Evolutionary conservation across 2,797 vertebrate genomes (phyloP), one percentile per base, ranked within the genome.

Genomic region (Pipistrellus nathusii): DNA sequence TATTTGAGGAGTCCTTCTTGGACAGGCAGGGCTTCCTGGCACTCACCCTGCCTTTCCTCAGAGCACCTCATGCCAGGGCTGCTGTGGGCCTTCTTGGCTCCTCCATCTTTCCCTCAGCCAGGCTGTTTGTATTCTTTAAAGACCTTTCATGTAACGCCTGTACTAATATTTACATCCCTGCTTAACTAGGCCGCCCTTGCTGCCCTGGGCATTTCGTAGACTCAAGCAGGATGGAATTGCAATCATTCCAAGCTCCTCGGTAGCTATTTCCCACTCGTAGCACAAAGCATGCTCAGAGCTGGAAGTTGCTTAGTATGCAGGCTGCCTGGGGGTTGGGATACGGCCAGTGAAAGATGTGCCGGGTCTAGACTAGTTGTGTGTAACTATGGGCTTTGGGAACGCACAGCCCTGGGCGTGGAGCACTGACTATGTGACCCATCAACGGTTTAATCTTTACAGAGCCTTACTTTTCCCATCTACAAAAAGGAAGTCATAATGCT

Each of bases 151-250:
- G 9, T 76, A 85, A 94, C 57, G 76, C 90, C 41, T 93, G 53
- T 93, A 90, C 69, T 95, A 90, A 96, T 91, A 94, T 95, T 97
- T 96, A 96, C 93, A 95, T 86, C 73, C 80, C 81, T 84, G 73
- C 84, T 96, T 96, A 94, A 90, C 89, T 88, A 93, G 88, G 85
- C 85, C 81, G 93, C 89, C 95, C 94, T 91, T 51, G 85, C 94
- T 90, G 94, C 96, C 89, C 84, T 90, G 93, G 73, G 94, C 95
- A 92, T 94, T 89, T 90, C 93, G 88, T 84, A 62, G 30, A 88
- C 86, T 85, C 53, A 30, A 77, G 87, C 85, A 96, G 71, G 81
- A 80, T 73, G 78, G 91, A 94, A 57, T 30, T 81, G 35, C 86
- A 66, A 77, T 90, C 91, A 85, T 96, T 96, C 92, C 84, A 90